Percentiles rank a stretch among this genome's conserved stretches.
phyloP scores from a whole-genome alignment of 2,797 vertebrate genomes.

The Chrosomus eos region DNA sequence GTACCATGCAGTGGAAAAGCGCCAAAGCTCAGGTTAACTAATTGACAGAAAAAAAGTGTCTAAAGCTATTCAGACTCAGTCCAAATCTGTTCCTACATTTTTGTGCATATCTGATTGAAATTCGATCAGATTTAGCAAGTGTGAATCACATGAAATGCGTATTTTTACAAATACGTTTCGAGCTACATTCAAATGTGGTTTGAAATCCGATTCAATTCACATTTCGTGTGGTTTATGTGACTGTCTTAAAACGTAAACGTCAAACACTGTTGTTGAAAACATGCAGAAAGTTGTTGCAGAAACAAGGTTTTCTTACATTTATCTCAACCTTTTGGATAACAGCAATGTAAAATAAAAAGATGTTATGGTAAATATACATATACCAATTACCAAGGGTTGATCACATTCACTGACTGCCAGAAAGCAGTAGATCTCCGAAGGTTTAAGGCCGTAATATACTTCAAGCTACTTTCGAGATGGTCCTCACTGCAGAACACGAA shows the following conservation, averaged over 20 bases:
- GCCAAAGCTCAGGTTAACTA: constrained; percentile 35
- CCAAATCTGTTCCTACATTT: background rate
- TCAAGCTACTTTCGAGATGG: background rate
- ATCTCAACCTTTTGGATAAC: background rate
- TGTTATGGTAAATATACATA: background rate
- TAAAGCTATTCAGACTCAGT: background rate
- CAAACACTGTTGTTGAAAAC: background rate
- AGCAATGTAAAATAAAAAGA: background rate
- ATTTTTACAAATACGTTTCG: background rate
- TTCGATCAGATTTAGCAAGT: background rate
- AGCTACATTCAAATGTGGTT: background rate
- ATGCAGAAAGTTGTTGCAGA: background rate
- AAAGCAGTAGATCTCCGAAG: constrained; percentile 51
- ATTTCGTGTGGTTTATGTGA: background rate
- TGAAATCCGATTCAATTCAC: background rate
- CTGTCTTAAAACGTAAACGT: background rate
- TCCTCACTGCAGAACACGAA: too few relatives aligned
- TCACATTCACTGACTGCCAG: constrained; percentile 34
- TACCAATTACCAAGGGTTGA: constrained; percentile 46
- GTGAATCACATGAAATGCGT: background rate
- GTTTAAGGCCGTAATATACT: constrained; percentile 13
- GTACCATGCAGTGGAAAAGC: too few relatives aligned
- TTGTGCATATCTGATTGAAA: background rate
- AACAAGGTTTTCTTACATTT: background rate
- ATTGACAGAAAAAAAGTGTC: background rate